A percentile compares a stretch with the other conserved stretches of the same genome.
Evolutionary conservation across 2,888 invertebrate genomes (phyloP).

Genomic region (Epirrhoe tristata): DNA sequence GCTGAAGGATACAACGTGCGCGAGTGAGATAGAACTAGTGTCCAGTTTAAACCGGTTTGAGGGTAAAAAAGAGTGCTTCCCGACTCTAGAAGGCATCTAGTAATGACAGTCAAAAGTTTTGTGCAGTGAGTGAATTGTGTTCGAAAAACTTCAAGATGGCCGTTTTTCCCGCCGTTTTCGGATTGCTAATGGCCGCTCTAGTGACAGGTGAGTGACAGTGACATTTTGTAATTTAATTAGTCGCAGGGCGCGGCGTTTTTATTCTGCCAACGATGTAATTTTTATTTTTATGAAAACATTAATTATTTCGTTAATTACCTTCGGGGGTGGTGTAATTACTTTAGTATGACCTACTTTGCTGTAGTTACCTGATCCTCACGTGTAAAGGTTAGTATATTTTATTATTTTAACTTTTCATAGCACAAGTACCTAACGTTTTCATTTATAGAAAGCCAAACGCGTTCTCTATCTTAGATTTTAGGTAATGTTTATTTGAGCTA

Average conservation of each 20-base stretch:
- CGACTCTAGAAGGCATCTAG: constrained; percentile 66
- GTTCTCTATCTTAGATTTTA: no score
- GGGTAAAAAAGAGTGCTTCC: constrained; percentile 56
- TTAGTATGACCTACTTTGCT: not conserved
- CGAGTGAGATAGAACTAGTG: constrained; percentile 58
- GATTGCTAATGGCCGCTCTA: constrained; percentile 67
- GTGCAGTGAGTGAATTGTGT: constrained; percentile 55
- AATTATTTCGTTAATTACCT: constrained; percentile 1
- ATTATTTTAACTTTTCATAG: no score
- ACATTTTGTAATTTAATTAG: constrained; percentile 24
- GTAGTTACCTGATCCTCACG: not conserved
- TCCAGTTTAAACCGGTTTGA: constrained; percentile 63
- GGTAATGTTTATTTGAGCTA: no score
- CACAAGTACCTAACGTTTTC: no score
- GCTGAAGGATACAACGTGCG: constrained; percentile 44
- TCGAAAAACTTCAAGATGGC: constrained; percentile 67
- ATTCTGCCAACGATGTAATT: constrained; percentile 11
- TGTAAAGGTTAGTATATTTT: not conserved
- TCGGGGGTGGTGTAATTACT: not conserved
- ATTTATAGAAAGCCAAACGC: no score
- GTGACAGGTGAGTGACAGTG: constrained; percentile 68
- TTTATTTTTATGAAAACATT: not conserved
- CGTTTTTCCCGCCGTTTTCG: constrained; percentile 75
- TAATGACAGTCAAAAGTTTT: constrained; percentile 64
- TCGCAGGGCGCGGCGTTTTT: constrained; percentile 2